Base-by-base conservation (phyloP, 2,113 vertebrate species). In the Megaleporinus macrocephalus region DNA sequence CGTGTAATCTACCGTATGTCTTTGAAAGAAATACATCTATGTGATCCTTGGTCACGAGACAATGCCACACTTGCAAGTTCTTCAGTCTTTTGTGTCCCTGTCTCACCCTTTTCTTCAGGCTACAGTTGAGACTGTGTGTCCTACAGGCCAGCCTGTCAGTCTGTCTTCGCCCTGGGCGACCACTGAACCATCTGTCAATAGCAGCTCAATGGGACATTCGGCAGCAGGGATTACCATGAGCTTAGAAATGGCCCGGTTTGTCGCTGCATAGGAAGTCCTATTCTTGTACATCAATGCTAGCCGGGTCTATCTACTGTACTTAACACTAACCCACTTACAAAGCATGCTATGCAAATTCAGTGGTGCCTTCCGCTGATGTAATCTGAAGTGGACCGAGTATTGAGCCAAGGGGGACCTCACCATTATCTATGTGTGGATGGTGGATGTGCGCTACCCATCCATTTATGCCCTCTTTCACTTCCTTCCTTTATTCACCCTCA, bases 401-500 rank as follows among this genome's bases (percentile, higher is more conserved):
- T 36, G 76, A 29, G 87, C 90, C 89, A 81, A 83, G 80, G 89
- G 90, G 87, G 89, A 89, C 78, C 87, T 86, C 89, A 82, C 87
- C 91, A 91, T 92, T 92, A 90, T 88, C 80, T 88, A 82, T 87
- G 85, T 86, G 86, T 89, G 73, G 85, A 92, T 85, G 89, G 86
- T 89, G 73, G 85, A 92, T 85, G 89, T 89, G 63, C 65, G 44
- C 81, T 77, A 53, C 59, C 85, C 87, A 82, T 85, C 90, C 88
- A 90, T 93, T 91, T 92, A 93, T 92, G 87, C 89, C 51, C 80
- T 76, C 83, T 78, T 81, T 90, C 90, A 90, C 84, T 88, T 76
- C 83, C 91, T 92, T 91, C 91, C 88, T 91, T 89, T 89, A 92
- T 93, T 92, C 91, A 89, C 84, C 79, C 85, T 88, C 86, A 94